Conservation (phyloP, 2,113 vertebrate genomes). For the Pontoporia blainvillei region DNA sequence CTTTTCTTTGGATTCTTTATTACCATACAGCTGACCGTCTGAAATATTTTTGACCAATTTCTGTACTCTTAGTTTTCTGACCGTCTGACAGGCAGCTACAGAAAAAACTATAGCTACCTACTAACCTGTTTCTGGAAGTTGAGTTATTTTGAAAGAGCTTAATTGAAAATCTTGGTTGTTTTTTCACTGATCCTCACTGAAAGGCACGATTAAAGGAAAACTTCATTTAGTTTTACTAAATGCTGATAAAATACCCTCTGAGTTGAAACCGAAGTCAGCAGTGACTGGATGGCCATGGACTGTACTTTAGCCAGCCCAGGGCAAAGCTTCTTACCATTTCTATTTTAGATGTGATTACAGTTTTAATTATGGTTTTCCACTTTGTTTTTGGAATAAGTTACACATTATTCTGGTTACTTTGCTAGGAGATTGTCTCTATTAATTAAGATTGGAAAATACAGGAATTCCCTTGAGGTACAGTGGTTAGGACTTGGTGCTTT, state of each 20-base stretch:
- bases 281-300: too few relatives aligned
- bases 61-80: neutral
- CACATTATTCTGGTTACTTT: neutral
- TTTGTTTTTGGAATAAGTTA: neutral
- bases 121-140: neutral
- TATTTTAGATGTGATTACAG: neutral
- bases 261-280: neutral
- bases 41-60: neutral
- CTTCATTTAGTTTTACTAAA: neutral
- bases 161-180: neutral
- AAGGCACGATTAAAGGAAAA: slow-evolving; percentile 1
- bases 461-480: neutral
- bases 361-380: neutral
- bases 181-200: neutral
- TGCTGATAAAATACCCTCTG: neutral
- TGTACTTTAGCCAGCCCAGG: neutral
- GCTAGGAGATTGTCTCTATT: neutral
- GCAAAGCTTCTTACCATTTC: neutral
- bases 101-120: neutral
- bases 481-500: neutral
- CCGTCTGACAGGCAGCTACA: neutral
- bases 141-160: neutral
- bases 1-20: neutral
- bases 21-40: neutral
- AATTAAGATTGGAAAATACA: neutral